Conservation (phyloP, 2,797 vertebrate species). For the Mormyrops boulengeri region DNA sequence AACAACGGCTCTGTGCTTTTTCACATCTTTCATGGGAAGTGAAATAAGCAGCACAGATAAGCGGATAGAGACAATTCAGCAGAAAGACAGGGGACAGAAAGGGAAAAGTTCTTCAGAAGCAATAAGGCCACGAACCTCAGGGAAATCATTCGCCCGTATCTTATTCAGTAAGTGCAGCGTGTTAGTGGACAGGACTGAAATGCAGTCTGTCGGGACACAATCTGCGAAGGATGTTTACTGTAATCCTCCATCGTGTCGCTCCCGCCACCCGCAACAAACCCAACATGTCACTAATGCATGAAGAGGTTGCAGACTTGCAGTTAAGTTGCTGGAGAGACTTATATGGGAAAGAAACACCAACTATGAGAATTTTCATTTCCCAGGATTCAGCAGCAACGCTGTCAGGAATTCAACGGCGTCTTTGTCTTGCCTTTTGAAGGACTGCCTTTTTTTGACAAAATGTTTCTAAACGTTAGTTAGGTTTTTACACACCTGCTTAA, state of each 20-base stretch:
- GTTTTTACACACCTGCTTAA: neutral
- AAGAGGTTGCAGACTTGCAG: neutral
- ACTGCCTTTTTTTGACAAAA: neutral
- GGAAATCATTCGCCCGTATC: neutral
- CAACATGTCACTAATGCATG: neutral
- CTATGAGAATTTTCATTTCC: neutral
- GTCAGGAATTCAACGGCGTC: neutral
- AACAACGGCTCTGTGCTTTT: neutral
- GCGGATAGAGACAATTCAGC: neutral
- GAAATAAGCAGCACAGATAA: constrained; percentile 1
- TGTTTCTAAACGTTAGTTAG: neutral
- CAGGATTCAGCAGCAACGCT: neutral
- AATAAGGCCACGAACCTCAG: neutral
- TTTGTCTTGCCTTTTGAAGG: neutral
- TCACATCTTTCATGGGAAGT: neutral
- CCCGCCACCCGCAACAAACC: neutral
- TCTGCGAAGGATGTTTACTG: neutral
- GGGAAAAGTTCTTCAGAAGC: neutral
- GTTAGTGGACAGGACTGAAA: neutral
- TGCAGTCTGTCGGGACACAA: neutral
- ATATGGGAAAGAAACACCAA: neutral
- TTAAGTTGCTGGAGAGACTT: neutral
- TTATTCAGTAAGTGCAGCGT: neutral
- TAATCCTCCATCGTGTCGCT: neutral
- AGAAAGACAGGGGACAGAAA: neutral